Evolutionary conservation across 92 coral and sea anemone genomes (phyloP).

Genomic region (Ricordea florida): DNA sequence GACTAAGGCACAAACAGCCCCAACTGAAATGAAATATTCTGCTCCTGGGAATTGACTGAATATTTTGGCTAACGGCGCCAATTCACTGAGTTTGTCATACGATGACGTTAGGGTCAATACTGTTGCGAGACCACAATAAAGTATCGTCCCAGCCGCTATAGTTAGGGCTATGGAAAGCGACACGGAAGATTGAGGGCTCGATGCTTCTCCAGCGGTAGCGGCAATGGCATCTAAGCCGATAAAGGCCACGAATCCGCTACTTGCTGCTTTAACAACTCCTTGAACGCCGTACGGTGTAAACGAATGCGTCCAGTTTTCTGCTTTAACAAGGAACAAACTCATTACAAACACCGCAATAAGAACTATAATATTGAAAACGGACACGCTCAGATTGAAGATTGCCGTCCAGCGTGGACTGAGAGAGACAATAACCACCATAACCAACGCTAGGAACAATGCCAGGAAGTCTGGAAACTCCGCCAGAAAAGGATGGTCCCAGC

Average conservation of each 20-base stretch:
- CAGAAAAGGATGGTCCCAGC: conserved; percentile 1
- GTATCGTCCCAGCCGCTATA: not conserved
- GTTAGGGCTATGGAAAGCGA: conserved; percentile 1
- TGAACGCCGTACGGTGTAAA: conserved; percentile 16
- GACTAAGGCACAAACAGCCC: not conserved
- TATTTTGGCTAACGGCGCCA: conserved; percentile 5
- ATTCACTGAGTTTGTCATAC: not conserved
- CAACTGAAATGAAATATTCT: not conserved
- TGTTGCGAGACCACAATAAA: conserved; percentile 1
- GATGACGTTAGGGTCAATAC: conserved; percentile 16
- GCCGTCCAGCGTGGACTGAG: conserved; percentile 15
- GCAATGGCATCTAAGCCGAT: conserved; percentile 25
- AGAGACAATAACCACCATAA: not conserved
- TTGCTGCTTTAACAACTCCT: conserved; percentile 27
- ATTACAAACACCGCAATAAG: conserved; percentile 4
- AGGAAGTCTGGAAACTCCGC: conserved; percentile 33
- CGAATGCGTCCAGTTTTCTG: not conserved
- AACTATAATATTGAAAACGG: not conserved
- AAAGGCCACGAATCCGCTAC: conserved; percentile 13
- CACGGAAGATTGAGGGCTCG: not conserved
- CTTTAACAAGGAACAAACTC: conserved; percentile 1
- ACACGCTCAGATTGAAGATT: not conserved
- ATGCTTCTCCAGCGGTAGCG: conserved; percentile 21
- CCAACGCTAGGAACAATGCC: conserved; percentile 10
- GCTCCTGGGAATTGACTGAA: not conserved